Evolutionary conservation across 2,888 invertebrate genomes (phyloP).

Genomic region (Boloria selene): DNA sequence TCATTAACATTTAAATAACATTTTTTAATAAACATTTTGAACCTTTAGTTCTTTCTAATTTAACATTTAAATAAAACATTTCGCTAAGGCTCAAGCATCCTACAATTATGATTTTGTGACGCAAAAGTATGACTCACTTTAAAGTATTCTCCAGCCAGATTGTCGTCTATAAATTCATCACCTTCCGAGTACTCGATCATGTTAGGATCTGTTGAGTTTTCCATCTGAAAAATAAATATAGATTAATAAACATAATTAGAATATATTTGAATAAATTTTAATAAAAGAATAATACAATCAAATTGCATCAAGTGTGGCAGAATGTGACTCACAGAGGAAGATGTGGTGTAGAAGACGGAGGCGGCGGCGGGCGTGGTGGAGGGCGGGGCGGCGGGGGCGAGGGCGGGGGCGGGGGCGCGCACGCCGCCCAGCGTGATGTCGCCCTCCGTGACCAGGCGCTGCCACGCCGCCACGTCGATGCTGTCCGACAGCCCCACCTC

Average conservation of each 20-base stretch:
- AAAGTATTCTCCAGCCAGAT: slow-evolving; percentile 71
- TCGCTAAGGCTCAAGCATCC: too few relatives aligned
- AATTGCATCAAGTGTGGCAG: too few relatives aligned
- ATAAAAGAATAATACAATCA: not conserved
- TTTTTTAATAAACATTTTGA: too few relatives aligned
- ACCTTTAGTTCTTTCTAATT: too few relatives aligned
- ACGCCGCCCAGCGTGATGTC: slow-evolving; percentile 67
- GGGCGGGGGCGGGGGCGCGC: slow-evolving; percentile 38
- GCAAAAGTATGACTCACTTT: slow-evolving; percentile 55
- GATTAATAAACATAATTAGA: too few relatives aligned
- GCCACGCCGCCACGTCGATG: slow-evolving; percentile 78
- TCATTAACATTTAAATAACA: too few relatives aligned
- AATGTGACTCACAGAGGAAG: slow-evolving; percentile 3
- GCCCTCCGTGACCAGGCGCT: slow-evolving; percentile 72
- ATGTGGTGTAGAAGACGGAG: slow-evolving; percentile 28
- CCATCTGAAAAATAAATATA: slow-evolving; percentile 48
- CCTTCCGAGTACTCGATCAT: slow-evolving; percentile 66
- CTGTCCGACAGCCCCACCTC: slow-evolving; percentile 72
- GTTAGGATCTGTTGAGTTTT: slow-evolving; percentile 59
- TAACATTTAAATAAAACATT: too few relatives aligned
- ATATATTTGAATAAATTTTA: too few relatives aligned
- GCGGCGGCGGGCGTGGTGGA: slow-evolving; percentile 20
- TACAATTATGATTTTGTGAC: too few relatives aligned
- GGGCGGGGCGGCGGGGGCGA: slow-evolving; percentile 41
- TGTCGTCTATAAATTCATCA: slow-evolving; percentile 64